Percentiles rank a stretch among this genome's conserved stretches.
Evolutionary conservation across 2,113 vertebrate species (phyloP).

Genomic region (Sinocyclocheilus maitianheensis): DNA sequence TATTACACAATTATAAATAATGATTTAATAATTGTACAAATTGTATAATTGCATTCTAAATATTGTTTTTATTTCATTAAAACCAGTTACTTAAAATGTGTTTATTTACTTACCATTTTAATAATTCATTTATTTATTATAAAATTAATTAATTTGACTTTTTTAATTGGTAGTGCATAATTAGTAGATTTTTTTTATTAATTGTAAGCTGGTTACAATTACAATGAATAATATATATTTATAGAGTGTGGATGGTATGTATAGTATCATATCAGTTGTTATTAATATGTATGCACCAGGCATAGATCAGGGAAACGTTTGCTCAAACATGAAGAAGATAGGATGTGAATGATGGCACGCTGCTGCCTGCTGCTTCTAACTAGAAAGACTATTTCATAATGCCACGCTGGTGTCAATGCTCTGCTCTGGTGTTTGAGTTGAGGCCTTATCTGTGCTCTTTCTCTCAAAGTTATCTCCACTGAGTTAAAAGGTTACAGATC

Average conservation of each 20-base stretch:
- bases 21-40: no score
- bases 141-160: no score
- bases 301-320: not conserved
- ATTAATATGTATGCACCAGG: not conserved
- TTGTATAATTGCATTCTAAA: no score
- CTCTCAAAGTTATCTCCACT: conserved; percentile 69
- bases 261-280: not conserved
- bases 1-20: no score
- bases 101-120: no score
- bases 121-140: no score
- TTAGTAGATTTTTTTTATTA: no score
- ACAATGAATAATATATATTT: not conserved
- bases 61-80: no score
- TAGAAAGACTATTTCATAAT: conserved; percentile 70
- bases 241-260: not conserved
- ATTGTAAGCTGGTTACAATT: not conserved
- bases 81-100: no score
- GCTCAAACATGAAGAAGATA: not conserved
- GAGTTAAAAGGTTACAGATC: conserved; percentile 71
- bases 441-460: conserved; percentile 70
- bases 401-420: conserved; percentile 70
- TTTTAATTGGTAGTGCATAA: no score
- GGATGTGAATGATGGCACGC: not conserved
- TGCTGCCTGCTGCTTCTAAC: conserved; percentile 19
- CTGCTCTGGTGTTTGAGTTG: conserved; percentile 70